Evolutionary conservation across 2,888 invertebrate genomes (phyloP).

Genomic region (Drosophila prostipennis): DNA sequence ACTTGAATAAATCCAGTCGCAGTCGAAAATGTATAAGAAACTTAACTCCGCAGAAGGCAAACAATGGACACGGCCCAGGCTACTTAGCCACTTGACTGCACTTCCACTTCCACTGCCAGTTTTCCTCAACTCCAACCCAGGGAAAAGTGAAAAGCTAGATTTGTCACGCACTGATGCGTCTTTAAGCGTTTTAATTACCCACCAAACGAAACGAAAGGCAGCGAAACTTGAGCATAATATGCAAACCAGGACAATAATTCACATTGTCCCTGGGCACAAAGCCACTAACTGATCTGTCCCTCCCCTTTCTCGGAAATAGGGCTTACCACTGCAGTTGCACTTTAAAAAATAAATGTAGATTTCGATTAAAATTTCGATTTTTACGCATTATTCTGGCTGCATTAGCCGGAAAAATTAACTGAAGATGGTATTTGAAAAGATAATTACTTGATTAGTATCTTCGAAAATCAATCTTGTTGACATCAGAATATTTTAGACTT

Average conservation of each 20-base stretch:
- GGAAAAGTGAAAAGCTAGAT: slow-evolving; percentile 82
- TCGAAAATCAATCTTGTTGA: too few relatives aligned
- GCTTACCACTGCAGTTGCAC: slow-evolving; percentile 30
- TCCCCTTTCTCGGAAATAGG: slow-evolving; percentile 15
- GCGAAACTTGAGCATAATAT: slow-evolving; percentile 76
- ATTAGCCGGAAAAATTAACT: too few relatives aligned
- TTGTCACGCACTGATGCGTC: slow-evolving; percentile 82
- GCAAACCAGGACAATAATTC: slow-evolving; percentile 80
- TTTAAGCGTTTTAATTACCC: slow-evolving; percentile 82
- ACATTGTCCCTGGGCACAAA: slow-evolving; percentile 72
- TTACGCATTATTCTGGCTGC: too few relatives aligned
- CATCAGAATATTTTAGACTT: too few relatives aligned
- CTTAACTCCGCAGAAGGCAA: slow-evolving; percentile 63
- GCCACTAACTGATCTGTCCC: slow-evolving; percentile 32
- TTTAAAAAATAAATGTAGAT: neutral
- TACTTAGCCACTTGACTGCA: slow-evolving; percentile 51
- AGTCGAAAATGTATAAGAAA: slow-evolving; percentile 44
- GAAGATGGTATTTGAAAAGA: too few relatives aligned
- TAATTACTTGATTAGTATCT: too few relatives aligned
- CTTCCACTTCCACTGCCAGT: slow-evolving; percentile 24
- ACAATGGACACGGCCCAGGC: slow-evolving; percentile 57
- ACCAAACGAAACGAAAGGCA: slow-evolving; percentile 61
- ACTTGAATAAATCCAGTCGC: slow-evolving; percentile 9
- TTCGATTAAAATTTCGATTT: neutral
- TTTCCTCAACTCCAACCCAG: slow-evolving; percentile 45